A percentile compares a stretch with the other conserved stretches of the same genome.
Conservation (phyloP, 2,888 invertebrate genomes). For the Polietes domitor region DNA sequence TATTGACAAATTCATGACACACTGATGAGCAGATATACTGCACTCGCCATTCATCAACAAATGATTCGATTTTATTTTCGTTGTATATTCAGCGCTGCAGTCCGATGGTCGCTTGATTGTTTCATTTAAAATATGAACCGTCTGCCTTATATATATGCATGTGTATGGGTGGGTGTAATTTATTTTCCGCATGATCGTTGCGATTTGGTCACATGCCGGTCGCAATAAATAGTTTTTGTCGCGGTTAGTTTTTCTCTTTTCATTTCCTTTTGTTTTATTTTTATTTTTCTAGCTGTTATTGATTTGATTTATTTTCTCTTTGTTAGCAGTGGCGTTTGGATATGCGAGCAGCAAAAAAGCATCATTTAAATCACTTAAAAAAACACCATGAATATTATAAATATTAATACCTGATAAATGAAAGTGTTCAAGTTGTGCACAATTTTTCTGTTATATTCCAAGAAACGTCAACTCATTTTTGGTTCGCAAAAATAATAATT, state of each 20-base stretch:
- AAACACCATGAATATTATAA: too few species aligned
- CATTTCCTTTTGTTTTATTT: slow-evolving; percentile 2
- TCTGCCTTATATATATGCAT: neutral
- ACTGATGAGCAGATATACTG: neutral
- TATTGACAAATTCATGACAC: too few species aligned
- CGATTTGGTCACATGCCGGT: slow-evolving; percentile 52
- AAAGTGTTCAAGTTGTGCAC: too few species aligned
- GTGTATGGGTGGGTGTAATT: too few species aligned
- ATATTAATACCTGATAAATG: too few species aligned
- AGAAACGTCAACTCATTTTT: too few species aligned
- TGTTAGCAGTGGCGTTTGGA: neutral
- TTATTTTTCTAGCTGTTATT: slow-evolving; percentile 15
- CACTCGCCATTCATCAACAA: neutral
- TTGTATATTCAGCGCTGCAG: neutral
- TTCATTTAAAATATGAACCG: neutral
- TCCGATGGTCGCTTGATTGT: neutral
- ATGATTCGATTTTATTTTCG: neutral
- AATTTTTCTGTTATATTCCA: too few species aligned
- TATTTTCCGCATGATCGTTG: slow-evolving; percentile 37
- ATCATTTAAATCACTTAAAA: too few species aligned
- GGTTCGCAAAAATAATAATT: too few species aligned
- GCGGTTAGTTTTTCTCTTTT: too few species aligned
- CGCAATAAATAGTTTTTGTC: slow-evolving; percentile 15
- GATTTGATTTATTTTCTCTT: slow-evolving; percentile 27
- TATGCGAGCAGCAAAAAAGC: too few species aligned